Percentiles rank a stretch among this genome's conserved stretches.
Evolutionary conservation across 2,888 invertebrate species (phyloP).

Genomic region (Ischnura elegans): DNA sequence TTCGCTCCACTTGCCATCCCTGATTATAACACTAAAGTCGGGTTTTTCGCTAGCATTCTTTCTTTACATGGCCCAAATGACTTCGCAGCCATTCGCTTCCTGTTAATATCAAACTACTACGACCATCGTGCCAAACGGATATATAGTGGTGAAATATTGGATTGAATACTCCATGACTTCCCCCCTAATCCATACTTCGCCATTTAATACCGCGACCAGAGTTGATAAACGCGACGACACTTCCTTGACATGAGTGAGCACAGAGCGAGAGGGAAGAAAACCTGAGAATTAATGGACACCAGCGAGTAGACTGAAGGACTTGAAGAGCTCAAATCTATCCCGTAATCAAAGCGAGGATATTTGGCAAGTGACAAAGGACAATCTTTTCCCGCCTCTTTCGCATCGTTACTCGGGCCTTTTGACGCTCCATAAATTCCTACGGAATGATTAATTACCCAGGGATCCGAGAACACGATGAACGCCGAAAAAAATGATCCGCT

Average conservation of each 20-base stretch:
- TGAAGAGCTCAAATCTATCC: background rate
- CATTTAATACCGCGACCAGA: background rate
- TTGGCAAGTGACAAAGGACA: conserved; percentile 11
- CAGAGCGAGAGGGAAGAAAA: background rate
- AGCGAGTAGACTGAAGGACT: background rate
- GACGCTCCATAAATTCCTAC: conserved; percentile 12
- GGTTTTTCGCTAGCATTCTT: too few relatives aligned
- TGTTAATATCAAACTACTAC: too few relatives aligned
- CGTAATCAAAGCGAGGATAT: conserved; percentile 1
- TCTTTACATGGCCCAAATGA: too few relatives aligned
- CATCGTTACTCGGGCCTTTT: background rate
- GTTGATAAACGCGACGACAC: background rate
- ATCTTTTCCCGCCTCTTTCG: background rate
- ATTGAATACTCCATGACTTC: background rate
- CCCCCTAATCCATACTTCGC: background rate
- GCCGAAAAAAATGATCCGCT: background rate
- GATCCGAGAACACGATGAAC: background rate
- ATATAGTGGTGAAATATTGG: background rate
- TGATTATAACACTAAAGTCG: too few relatives aligned
- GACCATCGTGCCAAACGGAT: background rate
- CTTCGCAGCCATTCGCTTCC: too few relatives aligned
- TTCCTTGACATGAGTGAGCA: background rate
- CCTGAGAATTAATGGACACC: background rate
- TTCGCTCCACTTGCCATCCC: too few relatives aligned
- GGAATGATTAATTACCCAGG: background rate